phyloP scores from a whole-genome alignment of 2,797 vertebrate species.

The Salarias fasciatus region DNA sequence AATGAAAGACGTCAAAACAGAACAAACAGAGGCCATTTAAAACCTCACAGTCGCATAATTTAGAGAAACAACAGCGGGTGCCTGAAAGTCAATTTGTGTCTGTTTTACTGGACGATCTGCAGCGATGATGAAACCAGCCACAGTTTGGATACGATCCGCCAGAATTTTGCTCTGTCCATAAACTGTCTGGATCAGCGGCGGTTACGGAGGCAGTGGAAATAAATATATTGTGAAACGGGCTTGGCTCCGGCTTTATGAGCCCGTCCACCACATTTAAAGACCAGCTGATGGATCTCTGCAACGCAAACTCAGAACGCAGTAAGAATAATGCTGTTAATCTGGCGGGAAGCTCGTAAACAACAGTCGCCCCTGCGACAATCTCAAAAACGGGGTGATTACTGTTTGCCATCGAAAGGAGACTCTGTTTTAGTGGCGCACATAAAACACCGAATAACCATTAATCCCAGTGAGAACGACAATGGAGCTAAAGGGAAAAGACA shows the following conservation, averaged over 20 bases:
- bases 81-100: constrained; percentile 11
- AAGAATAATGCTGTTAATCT: constrained; percentile 60
- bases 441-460: constrained; percentile 27
- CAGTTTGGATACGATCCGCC: constrained; percentile 47
- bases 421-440: constrained; percentile 33
- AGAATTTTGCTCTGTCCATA: constrained; percentile 44
- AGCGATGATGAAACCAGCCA: constrained; percentile 29
- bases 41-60: not conserved
- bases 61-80: constrained; percentile 5
- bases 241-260: constrained; percentile 30
- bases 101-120: constrained; percentile 28
- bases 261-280: constrained; percentile 35
- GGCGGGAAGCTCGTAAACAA: constrained; percentile 54
- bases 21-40: too few species aligned
- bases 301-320: constrained; percentile 43
- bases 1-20: too few species aligned
- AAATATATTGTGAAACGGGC: constrained; percentile 45
- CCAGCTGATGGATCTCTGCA: constrained; percentile 29
- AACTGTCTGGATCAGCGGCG: constrained; percentile 54
- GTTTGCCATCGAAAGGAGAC: constrained; percentile 3
- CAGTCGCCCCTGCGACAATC: not conserved
- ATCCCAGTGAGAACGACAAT: not conserved
- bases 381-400: too few species aligned
- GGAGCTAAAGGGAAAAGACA: constrained; percentile 26
- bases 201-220: constrained; percentile 41